Evolutionary conservation across 2,113 vertebrate species (phyloP).

Genomic region (Nothobranchius kuhntae): DNA sequence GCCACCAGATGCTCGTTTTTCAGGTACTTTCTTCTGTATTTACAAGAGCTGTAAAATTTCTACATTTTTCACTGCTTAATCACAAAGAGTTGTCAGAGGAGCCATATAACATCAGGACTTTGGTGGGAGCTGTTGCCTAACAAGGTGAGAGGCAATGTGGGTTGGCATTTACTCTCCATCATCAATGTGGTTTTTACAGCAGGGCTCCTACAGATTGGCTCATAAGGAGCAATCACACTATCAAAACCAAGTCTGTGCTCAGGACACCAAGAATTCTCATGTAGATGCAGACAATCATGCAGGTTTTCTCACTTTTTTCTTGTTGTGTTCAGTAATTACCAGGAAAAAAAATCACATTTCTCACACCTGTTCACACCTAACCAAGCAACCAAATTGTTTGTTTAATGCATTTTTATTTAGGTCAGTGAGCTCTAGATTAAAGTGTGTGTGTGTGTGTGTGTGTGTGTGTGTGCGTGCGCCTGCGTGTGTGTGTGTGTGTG

Average conservation of each 20-base stretch:
- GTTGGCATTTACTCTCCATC: constrained; percentile 34
- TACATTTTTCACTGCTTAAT: not conserved
- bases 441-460: not conserved
- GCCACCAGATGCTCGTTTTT: too few species aligned
- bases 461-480: constrained; percentile 6
- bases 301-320: constrained; percentile 2
- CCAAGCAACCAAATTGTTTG: constrained; percentile 29
- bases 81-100: not conserved
- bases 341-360: constrained; percentile 26
- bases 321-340: not conserved
- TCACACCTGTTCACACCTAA: constrained; percentile 34
- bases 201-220: constrained; percentile 47
- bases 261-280: constrained; percentile 22
- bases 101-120: not conserved
- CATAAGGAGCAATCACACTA: constrained; percentile 56
- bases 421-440: constrained; percentile 22
- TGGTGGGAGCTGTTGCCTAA: not conserved
- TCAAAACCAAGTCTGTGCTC: constrained; percentile 46
- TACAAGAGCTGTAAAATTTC: not conserved
- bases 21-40: not conserved
- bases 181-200: constrained; percentile 31
- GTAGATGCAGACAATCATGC: constrained; percentile 6
- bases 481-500: not conserved
- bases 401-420: constrained; percentile 42
- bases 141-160: constrained; percentile 25